Base-by-base conservation (phyloP, 2,888 invertebrate genomes). In the Hesperia comma region DNA sequence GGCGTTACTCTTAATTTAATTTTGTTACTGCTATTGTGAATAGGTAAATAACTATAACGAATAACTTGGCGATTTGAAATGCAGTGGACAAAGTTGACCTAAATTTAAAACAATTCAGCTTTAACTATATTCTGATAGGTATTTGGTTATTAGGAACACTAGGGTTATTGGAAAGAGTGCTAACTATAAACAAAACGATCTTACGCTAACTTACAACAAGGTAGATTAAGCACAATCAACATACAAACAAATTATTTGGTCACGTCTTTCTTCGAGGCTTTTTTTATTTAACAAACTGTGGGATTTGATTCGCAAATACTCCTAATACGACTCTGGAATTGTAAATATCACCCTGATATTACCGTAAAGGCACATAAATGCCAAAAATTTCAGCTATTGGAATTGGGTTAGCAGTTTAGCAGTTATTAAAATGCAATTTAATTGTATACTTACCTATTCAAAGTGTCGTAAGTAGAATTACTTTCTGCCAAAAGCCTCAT, bases 91-190 rank as follows among this genome's bases (percentile, higher is more conserved):
- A 49, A 49, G 3, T 19, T 3, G 19, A 49, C 17, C 46, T 46
- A 26, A 2, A 26, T 37, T 12, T 37, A 46, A 46, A 14, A 19
- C 7, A 19, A 49, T 15, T 19, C 7, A 21, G 10, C 21, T 51
- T 54, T 15, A 15, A 54, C 33, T 51, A 54, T 54, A 54, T 33
- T 54, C 15, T 33, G 32, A 40, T 43, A 53, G 54, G 10, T 62
- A 62, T 63, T 63, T 56, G 64, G 64, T 64, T 51, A n/a, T 57
- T 58, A 64, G 64, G 64, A 64, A 64, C 64, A 58, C 40, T 57
- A 53, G 51, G 51, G 57, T 53, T 51, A 58, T 40, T 57, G 64
- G 57, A 58, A 57, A 53, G 41, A 58, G 64, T 66, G 64, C 64
- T 60, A 64, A 51, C 32, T 60, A 60, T 33, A 33, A 46, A 64